phyloP scores from a whole-genome alignment of 2,113 vertebrate species.

The Dipodomys merriami region DNA sequence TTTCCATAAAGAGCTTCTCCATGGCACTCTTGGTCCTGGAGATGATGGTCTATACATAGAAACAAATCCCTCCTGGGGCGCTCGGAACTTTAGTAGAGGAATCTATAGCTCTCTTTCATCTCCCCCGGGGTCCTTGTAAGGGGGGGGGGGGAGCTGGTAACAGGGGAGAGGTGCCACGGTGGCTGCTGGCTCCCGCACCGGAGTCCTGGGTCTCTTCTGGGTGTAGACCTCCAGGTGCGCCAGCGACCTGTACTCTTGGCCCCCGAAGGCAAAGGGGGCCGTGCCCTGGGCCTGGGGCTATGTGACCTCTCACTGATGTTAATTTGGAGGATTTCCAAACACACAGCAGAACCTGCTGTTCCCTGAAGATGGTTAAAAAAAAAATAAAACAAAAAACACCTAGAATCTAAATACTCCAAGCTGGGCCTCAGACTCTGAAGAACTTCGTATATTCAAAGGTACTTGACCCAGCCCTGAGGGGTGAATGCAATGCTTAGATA shows the following conservation, averaged over 20 bases:
- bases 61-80: neutral
- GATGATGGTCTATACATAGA: neutral
- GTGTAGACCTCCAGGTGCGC: neutral
- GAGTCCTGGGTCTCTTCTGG: neutral
- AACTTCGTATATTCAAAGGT: neutral
- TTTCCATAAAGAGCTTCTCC: neutral
- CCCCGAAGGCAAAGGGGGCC: neutral
- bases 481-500: neutral
- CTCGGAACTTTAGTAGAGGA: neutral
- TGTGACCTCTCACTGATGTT: neutral
- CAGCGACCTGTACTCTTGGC: neutral
- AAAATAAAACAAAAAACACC: no score
- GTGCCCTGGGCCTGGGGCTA: neutral
- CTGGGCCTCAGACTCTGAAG: neutral
- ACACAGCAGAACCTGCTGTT: neutral
- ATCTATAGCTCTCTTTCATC: neutral
- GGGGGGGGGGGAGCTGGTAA: neutral
- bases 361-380: neutral
- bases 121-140: neutral
- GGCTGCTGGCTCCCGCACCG: neutral
- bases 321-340: conserved; percentile 61
- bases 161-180: no score
- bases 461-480: no score
- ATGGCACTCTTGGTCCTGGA: neutral
- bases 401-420: neutral